Evolutionary conservation across 2,888 invertebrate genomes (phyloP).

Genomic region (Euclidia mi): DNA sequence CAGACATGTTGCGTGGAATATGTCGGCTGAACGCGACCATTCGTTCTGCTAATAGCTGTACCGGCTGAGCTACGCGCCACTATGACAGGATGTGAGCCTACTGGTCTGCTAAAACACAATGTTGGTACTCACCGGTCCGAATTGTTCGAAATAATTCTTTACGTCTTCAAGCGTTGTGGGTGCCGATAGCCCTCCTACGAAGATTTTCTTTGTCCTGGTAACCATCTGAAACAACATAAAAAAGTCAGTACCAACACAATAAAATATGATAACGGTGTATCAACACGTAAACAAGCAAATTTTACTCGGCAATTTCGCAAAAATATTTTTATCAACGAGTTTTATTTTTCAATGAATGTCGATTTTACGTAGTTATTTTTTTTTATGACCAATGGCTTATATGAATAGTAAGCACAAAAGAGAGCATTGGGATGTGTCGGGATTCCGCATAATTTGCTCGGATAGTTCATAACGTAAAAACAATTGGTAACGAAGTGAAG

Average conservation of each 20-base stretch:
- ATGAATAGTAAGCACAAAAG: slow-evolving; percentile 23
- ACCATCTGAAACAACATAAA: slow-evolving; percentile 96
- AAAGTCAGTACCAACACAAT: slow-evolving; percentile 23
- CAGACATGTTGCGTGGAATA: slow-evolving; percentile 69
- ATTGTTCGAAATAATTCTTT: slow-evolving; percentile 99
- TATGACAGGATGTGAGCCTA: slow-evolving; percentile 7
- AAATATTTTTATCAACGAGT: slow-evolving; percentile 18
- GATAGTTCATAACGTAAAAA: slow-evolving; percentile 66
- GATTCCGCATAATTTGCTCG: slow-evolving; percentile 34
- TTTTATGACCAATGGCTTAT: slow-evolving; percentile 16
- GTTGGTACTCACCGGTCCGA: slow-evolving; percentile 97
- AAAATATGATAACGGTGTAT: slow-evolving; percentile 17
- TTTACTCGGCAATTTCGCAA: slow-evolving; percentile 22
- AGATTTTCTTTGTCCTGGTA: slow-evolving; percentile 99
- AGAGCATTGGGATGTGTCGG: slow-evolving; percentile 24
- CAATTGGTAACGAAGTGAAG: slow-evolving; percentile 63
- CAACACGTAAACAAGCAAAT: slow-evolving; percentile 23
- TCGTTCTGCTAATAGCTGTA: slow-evolving; percentile 36
- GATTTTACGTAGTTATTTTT: slow-evolving; percentile 32
- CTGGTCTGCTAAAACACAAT: slow-evolving; percentile 17
- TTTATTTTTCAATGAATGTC: slow-evolving; percentile 26
- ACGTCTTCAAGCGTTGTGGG: slow-evolving; percentile 99
- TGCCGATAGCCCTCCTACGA: slow-evolving; percentile 99
- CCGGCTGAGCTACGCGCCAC: slow-evolving; percentile 8
- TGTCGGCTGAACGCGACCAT: slow-evolving; percentile 41